Evolutionary conservation across 2,888 invertebrate genomes (phyloP), one percentile per base, ranked within the genome.

Genomic region (Cephus rjabovi): DNA sequence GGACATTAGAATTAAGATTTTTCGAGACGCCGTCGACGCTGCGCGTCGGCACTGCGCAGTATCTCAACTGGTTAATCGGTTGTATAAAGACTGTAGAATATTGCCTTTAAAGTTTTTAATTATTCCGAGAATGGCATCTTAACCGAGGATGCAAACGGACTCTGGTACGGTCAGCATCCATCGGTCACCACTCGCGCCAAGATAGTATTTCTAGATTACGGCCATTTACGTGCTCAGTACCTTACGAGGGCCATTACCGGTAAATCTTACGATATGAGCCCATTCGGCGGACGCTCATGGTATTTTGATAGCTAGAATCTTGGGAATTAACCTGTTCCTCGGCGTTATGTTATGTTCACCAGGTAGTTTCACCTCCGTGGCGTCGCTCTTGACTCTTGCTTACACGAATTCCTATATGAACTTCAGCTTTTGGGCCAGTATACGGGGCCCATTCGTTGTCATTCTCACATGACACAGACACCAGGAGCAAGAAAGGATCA

Each of bases 181-280:
- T 75, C 69, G 70, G 75, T 75, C 75, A 69, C 75, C 70, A 33
- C 75, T 74, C 40, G 40, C 40, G 74, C 76, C 83, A 83, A 86
- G 87, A 87, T 87, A 87, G 86, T 87, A 86, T 88, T 88, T 88
- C 87, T 83, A 86, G 88, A 89, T 89, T 89, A 89, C 87, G 86
- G 84, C 85, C 88, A 86, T 89, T 89, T 85, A 84, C 86, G 87
- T 83, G 83, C 84, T 85, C 80, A 77, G 80, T 83, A 87, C 83
- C 85, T 88, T 87, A 87, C 87, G 87, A 87, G 86, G 78, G 84
- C 82, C 87, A 87, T 89, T 89, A 87, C 84, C 86, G 81, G 87
- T 89, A 89, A 89, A 89, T 89, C 87, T 86, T 83, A 81, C 81
- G 83, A 81, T 84, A 85, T 84, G 81, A 74, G 34, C 74, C 70